Base-by-base conservation (phyloP, 1,140 invertebrate species). In the Ctenoplectra terminalis region DNA sequence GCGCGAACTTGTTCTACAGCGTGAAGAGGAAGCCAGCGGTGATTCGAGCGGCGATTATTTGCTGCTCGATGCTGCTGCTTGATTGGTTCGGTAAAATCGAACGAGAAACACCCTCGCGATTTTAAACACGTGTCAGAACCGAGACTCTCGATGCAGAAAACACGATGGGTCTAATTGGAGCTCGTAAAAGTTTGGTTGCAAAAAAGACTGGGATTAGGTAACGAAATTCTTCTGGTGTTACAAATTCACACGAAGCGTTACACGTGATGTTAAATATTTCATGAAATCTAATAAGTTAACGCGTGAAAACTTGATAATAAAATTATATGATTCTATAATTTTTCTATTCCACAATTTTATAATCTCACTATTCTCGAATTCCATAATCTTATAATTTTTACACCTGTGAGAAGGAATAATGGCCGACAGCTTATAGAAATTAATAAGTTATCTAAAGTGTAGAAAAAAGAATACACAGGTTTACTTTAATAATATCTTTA, bases 41-140 rank as follows among this genome's bases (percentile, higher is more conserved):
- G 54, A 61, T 61, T 34, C 17, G 29, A 34, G 3, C 20, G 1
- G 58, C 58, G 40, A 73, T 73, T 73, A 60, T 73, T 73, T 73
- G 26, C 37, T 17, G 26, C 7, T 17, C 13, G 3, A 5, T 15
- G 50, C 26, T 43, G 54, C 17, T 74, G 58, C 43, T 63, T 37
- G 72, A 74, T 63, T 50, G 72, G 34, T 37, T 17, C 23, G 11
- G 15, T n/a, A 50, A 26, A 37, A 63, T 74, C 29, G 23, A 40
- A 64, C 60, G 31, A 2, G 72, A 8, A 29, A n/a, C 17, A 9
- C n/a, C 23, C 9, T 29, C 8, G 54, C 23, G 3, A 54, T 69
- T 69, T 77, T 20, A 69, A 56, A 34, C 43, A 34, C 26, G 9
- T 7, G 37, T 5, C 17, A 15, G 3, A 29, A 8, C 7, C n/a